Evolutionary conservation across 2,888 invertebrate species (phyloP).

Genomic region (Philereme transversata): DNA sequence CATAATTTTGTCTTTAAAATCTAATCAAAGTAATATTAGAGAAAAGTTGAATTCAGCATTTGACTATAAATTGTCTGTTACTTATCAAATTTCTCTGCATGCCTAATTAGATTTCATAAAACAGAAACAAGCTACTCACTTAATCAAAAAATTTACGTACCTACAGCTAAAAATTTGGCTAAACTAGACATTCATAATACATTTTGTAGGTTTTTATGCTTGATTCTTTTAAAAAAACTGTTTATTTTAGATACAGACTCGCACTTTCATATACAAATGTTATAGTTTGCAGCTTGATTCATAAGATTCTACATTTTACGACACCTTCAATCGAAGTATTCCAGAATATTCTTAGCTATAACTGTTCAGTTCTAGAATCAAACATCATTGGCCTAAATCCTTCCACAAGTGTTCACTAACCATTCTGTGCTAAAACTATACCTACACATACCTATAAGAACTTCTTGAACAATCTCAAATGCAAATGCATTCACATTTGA

Average conservation of each 20-base stretch:
- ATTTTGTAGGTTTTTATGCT: background rate
- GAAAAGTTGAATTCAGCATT: no score
- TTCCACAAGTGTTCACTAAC: background rate
- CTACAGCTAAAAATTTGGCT: background rate
- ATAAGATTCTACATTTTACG: background rate
- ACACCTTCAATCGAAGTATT: background rate
- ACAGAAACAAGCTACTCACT: no score
- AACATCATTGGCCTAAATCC: conserved; percentile 6
- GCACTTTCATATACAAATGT: no score
- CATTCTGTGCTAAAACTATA: background rate
- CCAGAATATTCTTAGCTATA: background rate
- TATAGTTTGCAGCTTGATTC: background rate
- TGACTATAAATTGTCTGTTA: no score
- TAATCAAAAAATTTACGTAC: no score
- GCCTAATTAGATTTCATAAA: no score
- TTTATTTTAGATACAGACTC: background rate
- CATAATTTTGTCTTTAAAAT: no score
- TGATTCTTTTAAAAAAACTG: background rate
- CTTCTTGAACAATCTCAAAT: conserved; percentile 10
- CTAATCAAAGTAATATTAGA: no score
- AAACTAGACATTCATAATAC: background rate
- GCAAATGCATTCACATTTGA: conserved; percentile 18
- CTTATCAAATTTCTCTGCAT: no score
- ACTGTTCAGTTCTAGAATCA: conserved; percentile 3
- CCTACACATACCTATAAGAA: background rate